Percentiles rank a stretch among this genome's conserved stretches.
These are phyloP conservation scores for Galerucella calmariensis DNA, from an alignment of 2,888 invertebrate genomes.

Conservation along the genomic window DNA sequence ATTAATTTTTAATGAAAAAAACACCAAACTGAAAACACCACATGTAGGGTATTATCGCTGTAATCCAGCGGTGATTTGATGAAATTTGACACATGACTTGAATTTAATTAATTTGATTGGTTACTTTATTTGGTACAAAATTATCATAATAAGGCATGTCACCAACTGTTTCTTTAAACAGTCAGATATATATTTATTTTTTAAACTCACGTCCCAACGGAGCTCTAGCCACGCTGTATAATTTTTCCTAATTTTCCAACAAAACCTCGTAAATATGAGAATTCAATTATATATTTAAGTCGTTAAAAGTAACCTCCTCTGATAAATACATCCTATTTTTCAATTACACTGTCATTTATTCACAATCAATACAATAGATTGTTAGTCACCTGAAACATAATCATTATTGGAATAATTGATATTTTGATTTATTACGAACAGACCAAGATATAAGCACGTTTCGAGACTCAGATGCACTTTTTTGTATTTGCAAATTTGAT, in stretches of 20 bases:
- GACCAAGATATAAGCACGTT: conserved; percentile 24
- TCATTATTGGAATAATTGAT: conserved; percentile 30
- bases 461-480: conserved; percentile 19
- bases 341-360: neutral
- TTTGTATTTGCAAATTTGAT: neutral
- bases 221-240: no score
- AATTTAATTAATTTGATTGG: no score
- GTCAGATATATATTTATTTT: no score
- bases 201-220: no score
- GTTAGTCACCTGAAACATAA: conserved; percentile 32
- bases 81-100: no score
- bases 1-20: no score
- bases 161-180: no score
- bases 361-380: conserved; percentile 5
- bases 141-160: no score
- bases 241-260: neutral
- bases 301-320: neutral
- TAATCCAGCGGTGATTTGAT: no score
- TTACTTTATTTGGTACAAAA: no score
- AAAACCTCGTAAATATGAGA: neutral
- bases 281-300: neutral
- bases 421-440: conserved; percentile 27
- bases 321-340: conserved; percentile 44
- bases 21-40: no score
- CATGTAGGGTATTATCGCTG: no score